Evolutionary conservation across 2,797 vertebrate genomes (phyloP).

Genomic region (Lepilemur ruficaudatus): DNA sequence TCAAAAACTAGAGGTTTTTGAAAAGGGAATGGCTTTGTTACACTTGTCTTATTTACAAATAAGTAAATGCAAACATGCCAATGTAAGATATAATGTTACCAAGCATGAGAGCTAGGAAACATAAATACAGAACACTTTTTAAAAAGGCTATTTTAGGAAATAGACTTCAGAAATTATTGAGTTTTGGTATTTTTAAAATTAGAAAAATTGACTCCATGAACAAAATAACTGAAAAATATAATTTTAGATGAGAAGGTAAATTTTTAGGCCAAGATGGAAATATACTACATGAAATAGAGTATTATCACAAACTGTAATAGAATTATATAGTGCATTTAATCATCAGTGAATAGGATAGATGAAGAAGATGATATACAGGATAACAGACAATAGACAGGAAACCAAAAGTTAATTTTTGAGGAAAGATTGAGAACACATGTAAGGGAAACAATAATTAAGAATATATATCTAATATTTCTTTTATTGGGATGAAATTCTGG

Average conservation of each 20-base stretch:
- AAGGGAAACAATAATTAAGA: not conserved
- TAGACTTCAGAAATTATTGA: not conserved
- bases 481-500: not conserved
- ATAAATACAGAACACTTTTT: not conserved
- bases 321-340: not conserved
- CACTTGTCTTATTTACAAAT: not conserved
- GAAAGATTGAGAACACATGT: not conserved
- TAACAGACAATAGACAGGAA: not conserved
- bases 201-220: not conserved
- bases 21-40: not conserved
- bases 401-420: not conserved
- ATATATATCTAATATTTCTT: not conserved
- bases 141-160: not conserved
- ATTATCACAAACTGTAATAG: not conserved
- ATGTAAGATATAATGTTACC: not conserved
- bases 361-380: not conserved
- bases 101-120: not conserved
- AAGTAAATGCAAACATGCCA: not conserved
- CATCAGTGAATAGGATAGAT: not conserved
- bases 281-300: not conserved
- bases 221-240: not conserved
- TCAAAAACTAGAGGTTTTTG: not conserved
- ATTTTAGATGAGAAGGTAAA: not conserved
- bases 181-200: not conserved
- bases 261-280: not conserved